These are phyloP conservation scores for Eurytoma californica DNA, from an alignment of 2,888 invertebrate species.

Conservation along the genomic window DNA sequence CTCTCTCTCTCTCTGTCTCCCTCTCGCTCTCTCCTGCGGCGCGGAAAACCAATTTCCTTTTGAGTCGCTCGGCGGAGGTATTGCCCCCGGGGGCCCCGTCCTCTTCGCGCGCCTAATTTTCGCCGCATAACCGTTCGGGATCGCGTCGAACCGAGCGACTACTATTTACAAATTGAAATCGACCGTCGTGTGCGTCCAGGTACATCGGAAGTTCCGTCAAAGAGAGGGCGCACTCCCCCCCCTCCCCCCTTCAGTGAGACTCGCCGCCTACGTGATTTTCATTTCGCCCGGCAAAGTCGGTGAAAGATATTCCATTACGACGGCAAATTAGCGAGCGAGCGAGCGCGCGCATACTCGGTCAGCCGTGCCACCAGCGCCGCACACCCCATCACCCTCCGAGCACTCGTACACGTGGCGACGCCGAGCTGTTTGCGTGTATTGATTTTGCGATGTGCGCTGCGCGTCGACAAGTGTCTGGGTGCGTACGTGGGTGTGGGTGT, in stretches of 20 bases:
- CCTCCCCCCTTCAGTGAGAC: neutral
- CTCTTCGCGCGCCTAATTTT: neutral
- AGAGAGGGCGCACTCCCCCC: neutral
- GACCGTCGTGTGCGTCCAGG: neutral
- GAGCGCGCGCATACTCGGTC: neutral
- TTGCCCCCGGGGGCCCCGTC: neutral
- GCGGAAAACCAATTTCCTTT: too few species aligned
- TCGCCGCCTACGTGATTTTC: neutral
- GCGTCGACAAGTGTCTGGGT: neutral
- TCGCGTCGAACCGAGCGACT: neutral
- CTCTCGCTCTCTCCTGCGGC: too few species aligned
- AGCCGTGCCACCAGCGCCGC: too few species aligned
- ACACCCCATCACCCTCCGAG: too few species aligned
- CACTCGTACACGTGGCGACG: too few species aligned
- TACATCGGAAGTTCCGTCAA: neutral
- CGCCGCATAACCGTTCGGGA: neutral
- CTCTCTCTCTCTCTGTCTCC: too few species aligned
- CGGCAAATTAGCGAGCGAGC: slow-evolving; percentile 2
- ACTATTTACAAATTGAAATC: neutral
- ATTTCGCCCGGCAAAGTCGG: neutral
- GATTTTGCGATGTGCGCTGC: slow-evolving; percentile 29
- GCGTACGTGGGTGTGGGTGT: too few species aligned
- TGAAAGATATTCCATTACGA: neutral
- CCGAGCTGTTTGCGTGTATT: slow-evolving; percentile 18
- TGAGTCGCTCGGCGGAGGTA: too few species aligned